Evolutionary conservation across 1,140 invertebrate species (phyloP), one percentile per base, ranked within the genome.

Genomic region (Leptopilina boulardi): DNA sequence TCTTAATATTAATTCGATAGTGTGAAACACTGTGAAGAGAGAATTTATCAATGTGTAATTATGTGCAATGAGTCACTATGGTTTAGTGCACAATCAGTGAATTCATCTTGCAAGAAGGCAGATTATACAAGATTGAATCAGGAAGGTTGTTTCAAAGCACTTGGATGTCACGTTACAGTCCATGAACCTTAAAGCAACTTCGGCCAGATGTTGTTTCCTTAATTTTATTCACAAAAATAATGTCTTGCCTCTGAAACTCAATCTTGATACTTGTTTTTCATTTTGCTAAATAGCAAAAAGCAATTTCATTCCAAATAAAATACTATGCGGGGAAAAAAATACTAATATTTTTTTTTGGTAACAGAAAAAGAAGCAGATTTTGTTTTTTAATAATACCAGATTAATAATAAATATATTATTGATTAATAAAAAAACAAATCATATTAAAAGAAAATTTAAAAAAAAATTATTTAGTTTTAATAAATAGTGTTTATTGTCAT

Each of bases 181-280:
- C 56, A 66, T 66, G 56, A 66, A 66, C 56, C 23, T 66, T 66
- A 66, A 66, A 66, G 23, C 56, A 21, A 56, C 54, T n/a, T 10
- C 11, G 26, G 56, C 56, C 56, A 66, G 56, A 66, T 66, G 56
- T 15, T 30, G 30, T 66, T 66, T 30, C 56, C 56, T 2, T 23
- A 11, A 21, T 8, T 56, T 56, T n/a, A 19, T n/a, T 54, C 47
- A 21, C 54, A 13, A 9, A 30, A 66, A 66, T 66, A 30, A 15
- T 26, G 11, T 59, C 56, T 15, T n/a, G 0, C 15, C 56, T 23
- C 13, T 59, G 3, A 26, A 59, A 26, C 26, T 2, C 21, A 26
- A 21, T 21, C 11, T n/a, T 51, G 47, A n/a, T 26, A 59, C 21
- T 66, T 1, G 10, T 66, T 30, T 66, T 13, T 26, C 23, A 26